Conservation (phyloP, 2,113 vertebrate species). For the Sialia sialis region DNA sequence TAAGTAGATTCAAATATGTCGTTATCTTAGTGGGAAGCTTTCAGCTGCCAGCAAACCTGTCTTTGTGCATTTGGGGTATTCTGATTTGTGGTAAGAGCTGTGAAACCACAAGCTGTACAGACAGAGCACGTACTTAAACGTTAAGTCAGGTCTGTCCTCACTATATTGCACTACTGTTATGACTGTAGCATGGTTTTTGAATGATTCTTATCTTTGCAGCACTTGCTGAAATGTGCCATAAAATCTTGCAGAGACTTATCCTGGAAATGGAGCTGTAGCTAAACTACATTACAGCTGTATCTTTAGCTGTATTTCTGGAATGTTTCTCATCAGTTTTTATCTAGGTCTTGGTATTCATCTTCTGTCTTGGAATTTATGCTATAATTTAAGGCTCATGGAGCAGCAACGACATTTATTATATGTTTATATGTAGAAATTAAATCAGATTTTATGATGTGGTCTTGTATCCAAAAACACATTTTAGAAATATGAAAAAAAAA, state of each 20-base stretch:
- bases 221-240: background rate
- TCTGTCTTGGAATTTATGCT: background rate
- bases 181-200: background rate
- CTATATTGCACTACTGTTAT: background rate
- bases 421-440: background rate
- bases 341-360: background rate
- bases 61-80: background rate
- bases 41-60: background rate
- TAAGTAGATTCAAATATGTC: background rate
- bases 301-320: background rate
- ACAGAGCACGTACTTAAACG: background rate
- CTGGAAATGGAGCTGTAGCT: background rate
- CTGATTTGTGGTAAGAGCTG: background rate
- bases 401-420: background rate
- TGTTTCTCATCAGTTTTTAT: background rate
- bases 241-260: background rate
- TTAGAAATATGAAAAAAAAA: background rate
- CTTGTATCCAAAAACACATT: background rate
- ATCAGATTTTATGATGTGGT: background rate
- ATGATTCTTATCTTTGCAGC: background rate
- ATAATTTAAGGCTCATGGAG: background rate
- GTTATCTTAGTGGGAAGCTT: background rate
- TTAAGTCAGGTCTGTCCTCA: background rate
- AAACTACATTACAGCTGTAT: background rate
- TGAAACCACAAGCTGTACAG: background rate